Base-by-base conservation (phyloP, 2,797 vertebrate species). In the Eptatretus atami region DNA sequence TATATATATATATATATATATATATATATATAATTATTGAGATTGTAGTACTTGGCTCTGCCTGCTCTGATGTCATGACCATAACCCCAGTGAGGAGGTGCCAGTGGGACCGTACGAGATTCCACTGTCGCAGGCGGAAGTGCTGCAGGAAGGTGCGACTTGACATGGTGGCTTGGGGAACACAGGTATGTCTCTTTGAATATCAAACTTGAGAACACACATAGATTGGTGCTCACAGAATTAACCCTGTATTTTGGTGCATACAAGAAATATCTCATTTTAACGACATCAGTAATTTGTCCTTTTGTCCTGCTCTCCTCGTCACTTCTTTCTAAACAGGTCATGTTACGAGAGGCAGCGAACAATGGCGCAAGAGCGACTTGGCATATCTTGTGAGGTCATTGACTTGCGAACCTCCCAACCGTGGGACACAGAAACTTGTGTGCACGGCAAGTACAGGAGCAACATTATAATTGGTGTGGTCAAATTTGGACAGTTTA, bases 161-260 rank as follows among this genome's bases (percentile, higher is more conserved):
- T 96, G 67, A 96, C 87, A 67, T 96, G 52, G 77, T 98, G 71
- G 82, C 86, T 70, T 98, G 92, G 92, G 92, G 90, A 65, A 98
- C 88, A 54, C 92, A 98, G 86, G 90, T 95, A 68, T 8, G 2
- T 44, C 31, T 44, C 31, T 31, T 31, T 44, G 31, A 44, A 44
- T 44, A 44, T 44, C 31, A 5, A 4, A 4, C 31, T 44, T 19
- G 19, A 19, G 19, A 19, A 44, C 31, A 44, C 31, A 44, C 31
- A 44, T 8, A 44, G 4, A 4, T 44, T 44, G 31, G 31, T 44
- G 31, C 2, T 44, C 31, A 44, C 31, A 44, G 4, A 44, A 44
- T 44, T 44, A 44, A 4, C 31, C 6, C 31, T 44, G 31, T 19
- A 19, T 19, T 19, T 15, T 14, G 14, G 14, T 14, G 15, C 14